phyloP scores from a whole-genome alignment of 2,797 vertebrate species.

The Onychomys torridus region DNA sequence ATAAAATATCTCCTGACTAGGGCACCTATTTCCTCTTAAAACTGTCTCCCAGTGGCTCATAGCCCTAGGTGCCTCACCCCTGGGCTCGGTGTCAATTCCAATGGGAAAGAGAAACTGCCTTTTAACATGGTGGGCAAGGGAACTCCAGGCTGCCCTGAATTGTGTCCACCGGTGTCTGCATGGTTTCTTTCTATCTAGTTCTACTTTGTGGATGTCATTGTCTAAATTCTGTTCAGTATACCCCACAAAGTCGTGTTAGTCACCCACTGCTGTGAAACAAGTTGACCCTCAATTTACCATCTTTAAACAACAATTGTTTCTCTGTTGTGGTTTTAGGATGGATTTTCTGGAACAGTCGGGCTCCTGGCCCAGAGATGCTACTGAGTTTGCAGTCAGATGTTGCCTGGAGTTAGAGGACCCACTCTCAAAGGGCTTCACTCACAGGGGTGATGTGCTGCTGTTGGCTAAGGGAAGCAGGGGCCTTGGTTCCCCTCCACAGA shows the following conservation, averaged over 20 bases:
- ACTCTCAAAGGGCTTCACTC: no score
- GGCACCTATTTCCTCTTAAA: neutral
- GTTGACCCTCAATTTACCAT: neutral
- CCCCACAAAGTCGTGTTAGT: neutral
- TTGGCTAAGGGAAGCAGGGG: neutral
- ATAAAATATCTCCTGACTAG: neutral
- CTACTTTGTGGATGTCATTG: neutral
- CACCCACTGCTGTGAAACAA: neutral
- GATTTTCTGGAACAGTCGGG: neutral
- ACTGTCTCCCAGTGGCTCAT: neutral
- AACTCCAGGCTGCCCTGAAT: neutral
- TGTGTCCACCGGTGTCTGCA: neutral
- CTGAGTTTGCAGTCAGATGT: neutral
- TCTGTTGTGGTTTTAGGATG: neutral
- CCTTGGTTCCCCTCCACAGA: neutral
- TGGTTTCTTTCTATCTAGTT: neutral
- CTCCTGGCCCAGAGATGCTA: neutral
- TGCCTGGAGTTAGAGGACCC: neutral
- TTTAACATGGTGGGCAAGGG: neutral
- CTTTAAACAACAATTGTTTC: neutral
- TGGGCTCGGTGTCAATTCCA: neutral
- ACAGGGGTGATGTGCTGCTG: rapidly evolving
- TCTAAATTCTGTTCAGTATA: neutral
- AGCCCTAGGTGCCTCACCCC: neutral
- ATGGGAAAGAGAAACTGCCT: neutral